Evolutionary conservation across 2,797 vertebrate genomes (phyloP).

Genomic region (Rhynchotus rufescens): DNA sequence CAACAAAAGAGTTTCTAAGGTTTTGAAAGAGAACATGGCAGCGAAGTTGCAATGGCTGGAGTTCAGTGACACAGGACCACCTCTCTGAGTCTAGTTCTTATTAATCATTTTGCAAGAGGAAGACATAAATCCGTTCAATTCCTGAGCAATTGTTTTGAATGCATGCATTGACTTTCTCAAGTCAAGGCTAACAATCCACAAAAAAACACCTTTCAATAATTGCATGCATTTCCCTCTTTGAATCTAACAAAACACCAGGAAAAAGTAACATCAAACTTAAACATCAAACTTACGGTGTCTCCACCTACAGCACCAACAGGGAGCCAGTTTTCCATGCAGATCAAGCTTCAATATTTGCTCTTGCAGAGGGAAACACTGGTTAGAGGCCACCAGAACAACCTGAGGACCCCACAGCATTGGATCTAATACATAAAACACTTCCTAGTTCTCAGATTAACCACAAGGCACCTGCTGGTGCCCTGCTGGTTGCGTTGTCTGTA

Average conservation of each 20-base stretch:
- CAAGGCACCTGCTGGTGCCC: background rate
- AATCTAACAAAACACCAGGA: background rate
- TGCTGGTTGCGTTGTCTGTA: too few species aligned
- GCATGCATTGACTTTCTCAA: background rate
- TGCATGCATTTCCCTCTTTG: background rate
- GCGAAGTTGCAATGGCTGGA: background rate
- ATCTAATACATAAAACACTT: background rate
- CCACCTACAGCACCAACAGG: background rate
- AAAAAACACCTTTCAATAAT: background rate
- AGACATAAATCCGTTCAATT: background rate
- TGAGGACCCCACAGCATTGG: background rate
- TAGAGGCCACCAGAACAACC: background rate
- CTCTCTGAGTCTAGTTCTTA: background rate
- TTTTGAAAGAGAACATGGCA: background rate
- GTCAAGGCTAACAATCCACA: background rate
- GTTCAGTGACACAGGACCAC: background rate
- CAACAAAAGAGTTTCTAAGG: background rate
- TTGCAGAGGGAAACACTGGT: background rate
- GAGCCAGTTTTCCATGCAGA: background rate
- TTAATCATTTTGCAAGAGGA: background rate
- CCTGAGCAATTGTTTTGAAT: background rate
- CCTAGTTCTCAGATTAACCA: background rate
- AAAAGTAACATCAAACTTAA: background rate
- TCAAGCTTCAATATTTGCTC: background rate
- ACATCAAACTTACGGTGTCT: background rate